A percentile compares a stretch with the other conserved stretches of the same genome.
Conservation (phyloP, 1,140 invertebrate species). For the Liolophura sinensis region DNA sequence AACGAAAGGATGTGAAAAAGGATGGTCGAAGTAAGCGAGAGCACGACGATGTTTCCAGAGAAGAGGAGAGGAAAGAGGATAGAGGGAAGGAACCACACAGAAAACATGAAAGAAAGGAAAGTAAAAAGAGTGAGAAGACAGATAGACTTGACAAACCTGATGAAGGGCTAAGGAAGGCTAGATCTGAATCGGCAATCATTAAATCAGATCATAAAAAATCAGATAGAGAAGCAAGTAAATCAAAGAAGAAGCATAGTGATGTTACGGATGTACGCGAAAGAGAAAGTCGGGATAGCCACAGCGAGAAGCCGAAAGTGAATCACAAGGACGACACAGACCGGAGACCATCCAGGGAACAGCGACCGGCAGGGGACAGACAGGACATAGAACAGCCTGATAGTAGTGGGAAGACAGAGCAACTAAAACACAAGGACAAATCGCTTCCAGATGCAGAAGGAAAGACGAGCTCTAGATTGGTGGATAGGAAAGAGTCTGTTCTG, state of each 20-base stretch:
- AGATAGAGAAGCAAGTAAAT: conserved; percentile 3
- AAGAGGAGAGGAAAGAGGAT: not conserved
- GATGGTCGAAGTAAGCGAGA: not conserved
- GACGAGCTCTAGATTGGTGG: conserved; percentile 9
- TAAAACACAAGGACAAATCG: not conserved
- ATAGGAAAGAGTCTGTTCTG: conserved; percentile 47
- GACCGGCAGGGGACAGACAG: not conserved
- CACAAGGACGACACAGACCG: not conserved
- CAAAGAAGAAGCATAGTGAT: not conserved
- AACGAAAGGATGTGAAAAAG: conserved; percentile 5
- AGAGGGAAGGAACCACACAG: conserved; percentile 79
- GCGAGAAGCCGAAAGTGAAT: not conserved
- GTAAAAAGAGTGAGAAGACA: conserved; percentile 22
- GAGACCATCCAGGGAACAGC: conserved; percentile 2
- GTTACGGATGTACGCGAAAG: not conserved
- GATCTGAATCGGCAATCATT: conserved; percentile 3
- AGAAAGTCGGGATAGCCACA: not conserved
- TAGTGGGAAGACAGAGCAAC: not conserved
- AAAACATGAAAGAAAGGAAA: conserved; percentile 54
- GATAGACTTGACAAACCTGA: not conserved
- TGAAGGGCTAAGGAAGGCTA: not conserved
- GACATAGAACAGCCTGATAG: not conserved
- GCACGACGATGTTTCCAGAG: not conserved
- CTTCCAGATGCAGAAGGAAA: not conserved
- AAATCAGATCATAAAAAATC: not conserved